Evolutionary conservation across 2,888 invertebrate species (phyloP).

Genomic region (Acrobasis repandana): DNA sequence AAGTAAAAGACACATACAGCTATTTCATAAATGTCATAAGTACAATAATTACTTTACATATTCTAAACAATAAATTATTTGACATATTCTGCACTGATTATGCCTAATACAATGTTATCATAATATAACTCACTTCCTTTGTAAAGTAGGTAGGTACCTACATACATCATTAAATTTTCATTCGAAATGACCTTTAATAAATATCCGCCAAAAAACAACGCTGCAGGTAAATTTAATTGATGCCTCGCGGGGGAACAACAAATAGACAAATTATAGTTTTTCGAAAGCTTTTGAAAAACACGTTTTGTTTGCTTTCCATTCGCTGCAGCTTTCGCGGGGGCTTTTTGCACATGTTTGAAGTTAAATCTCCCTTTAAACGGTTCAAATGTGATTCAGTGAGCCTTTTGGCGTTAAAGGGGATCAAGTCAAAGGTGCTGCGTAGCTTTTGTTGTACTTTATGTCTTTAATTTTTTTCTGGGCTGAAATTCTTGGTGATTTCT

Average conservation of each 20-base stretch:
- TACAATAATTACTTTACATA: too few species aligned
- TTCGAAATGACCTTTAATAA: constrained; percentile 20
- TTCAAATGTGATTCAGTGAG: constrained; percentile 73
- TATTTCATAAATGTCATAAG: too few species aligned
- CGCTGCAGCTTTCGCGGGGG: constrained; percentile 48
- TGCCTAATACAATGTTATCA: too few species aligned
- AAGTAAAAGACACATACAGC: too few species aligned
- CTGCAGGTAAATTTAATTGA: constrained; percentile 37
- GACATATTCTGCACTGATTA: too few species aligned
- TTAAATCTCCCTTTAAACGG: constrained; percentile 78
- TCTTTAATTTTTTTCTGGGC: background rate
- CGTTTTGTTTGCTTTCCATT: constrained; percentile 77
- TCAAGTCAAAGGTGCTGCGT: constrained; percentile 51
- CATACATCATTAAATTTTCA: background rate
- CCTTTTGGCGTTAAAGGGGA: constrained; percentile 58
- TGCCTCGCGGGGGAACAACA: constrained; percentile 62
- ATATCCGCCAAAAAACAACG: constrained; percentile 41
- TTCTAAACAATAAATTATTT: too few species aligned
- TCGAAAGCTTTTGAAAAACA: constrained; percentile 69
- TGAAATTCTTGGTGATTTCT: background rate
- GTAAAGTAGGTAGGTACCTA: too few species aligned
- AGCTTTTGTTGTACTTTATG: background rate
- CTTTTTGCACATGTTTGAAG: constrained; percentile 70
- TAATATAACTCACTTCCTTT: too few species aligned
- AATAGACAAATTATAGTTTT: constrained; percentile 55